A percentile compares a stretch with the other conserved stretches of the same genome.
phyloP scores from a whole-genome alignment of 2,797 vertebrate species.

The Crypturellus tataupa region DNA sequence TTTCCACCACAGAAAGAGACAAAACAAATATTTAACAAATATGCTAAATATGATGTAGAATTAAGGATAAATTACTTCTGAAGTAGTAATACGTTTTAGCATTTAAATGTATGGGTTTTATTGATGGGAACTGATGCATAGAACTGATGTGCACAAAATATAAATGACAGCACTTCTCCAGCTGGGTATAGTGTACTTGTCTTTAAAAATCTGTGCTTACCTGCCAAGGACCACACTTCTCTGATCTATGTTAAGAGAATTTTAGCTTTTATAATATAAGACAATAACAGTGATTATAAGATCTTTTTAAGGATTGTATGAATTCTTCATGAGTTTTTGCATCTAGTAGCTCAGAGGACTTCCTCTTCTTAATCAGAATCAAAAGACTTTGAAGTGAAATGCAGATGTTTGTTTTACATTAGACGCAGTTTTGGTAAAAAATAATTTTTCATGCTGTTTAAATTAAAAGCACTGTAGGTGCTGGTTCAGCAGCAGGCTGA shows the following conservation, averaged over 20 bases:
- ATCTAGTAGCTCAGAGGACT: neutral
- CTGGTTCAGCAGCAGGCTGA: neutral
- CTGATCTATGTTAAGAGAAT: neutral
- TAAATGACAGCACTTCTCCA: neutral
- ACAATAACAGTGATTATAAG: neutral
- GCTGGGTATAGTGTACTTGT: neutral
- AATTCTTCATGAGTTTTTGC: neutral
- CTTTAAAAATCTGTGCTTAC: neutral
- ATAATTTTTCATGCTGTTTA: neutral
- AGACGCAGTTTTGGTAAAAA: neutral
- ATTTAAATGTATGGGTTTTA: neutral
- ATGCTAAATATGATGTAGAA: neutral
- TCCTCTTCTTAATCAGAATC: neutral
- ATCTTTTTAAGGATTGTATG: neutral
- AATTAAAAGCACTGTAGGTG: neutral
- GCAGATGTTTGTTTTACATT: neutral
- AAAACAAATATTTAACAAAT: neutral
- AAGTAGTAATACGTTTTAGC: neutral
- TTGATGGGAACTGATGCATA: neutral
- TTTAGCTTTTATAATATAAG: neutral
- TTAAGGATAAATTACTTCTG: constrained; percentile 12
- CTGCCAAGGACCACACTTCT: neutral
- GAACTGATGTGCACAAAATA: neutral
- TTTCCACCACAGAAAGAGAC: neutral
- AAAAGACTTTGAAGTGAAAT: neutral